Evolutionary conservation across 2,797 vertebrate genomes (phyloP), one percentile per base, ranked within the genome.

Genomic region (Gymnodraco acuticeps): DNA sequence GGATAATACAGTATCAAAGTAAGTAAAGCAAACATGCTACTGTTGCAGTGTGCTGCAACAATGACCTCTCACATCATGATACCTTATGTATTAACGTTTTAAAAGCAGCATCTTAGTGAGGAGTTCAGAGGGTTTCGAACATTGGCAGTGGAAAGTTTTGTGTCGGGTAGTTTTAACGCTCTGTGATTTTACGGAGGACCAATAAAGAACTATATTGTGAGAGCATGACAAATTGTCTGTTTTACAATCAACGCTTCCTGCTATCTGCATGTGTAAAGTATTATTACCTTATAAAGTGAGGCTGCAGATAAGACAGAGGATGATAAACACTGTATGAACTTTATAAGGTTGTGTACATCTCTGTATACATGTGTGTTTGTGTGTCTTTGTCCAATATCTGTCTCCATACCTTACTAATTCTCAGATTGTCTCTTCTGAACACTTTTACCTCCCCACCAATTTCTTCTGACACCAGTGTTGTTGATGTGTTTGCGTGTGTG

Each of bases 131-230:
- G 33, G 33, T 9, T 9, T 38, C 33, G 33, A 9, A 38, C 33
- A 38, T 38, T 38, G 33, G 33, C 33, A 20, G 12, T 83, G 77
- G 63, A 86, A 84, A 68, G 6, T 73, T 87, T 78, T 58, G 3
- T 58, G 71, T 46, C 3, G 0, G 45, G 3, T 17, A 23, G 38
- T 58, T 80, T 73, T 48, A 77, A 63, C 10, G 6, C 14, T 53
- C 17, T 51, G 8, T 54, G 47, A 15, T 65, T 70, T 67, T 55
- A 87, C 33, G 66, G 65, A 51, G 14, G 11, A 19, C 15, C 16
- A 11, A 83, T 92, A 92, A 90, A 91, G 54, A 64, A 4, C 51
- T 81, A 80, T 86, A 78, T 79, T 63, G 10, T 52, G 23, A 75
- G 61, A 48, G 1, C 20, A 80, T 4, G 7, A 45, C 64, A 83